Evolutionary conservation across 2,797 vertebrate species (phyloP).

Genomic region (Numenius phaeopus): DNA sequence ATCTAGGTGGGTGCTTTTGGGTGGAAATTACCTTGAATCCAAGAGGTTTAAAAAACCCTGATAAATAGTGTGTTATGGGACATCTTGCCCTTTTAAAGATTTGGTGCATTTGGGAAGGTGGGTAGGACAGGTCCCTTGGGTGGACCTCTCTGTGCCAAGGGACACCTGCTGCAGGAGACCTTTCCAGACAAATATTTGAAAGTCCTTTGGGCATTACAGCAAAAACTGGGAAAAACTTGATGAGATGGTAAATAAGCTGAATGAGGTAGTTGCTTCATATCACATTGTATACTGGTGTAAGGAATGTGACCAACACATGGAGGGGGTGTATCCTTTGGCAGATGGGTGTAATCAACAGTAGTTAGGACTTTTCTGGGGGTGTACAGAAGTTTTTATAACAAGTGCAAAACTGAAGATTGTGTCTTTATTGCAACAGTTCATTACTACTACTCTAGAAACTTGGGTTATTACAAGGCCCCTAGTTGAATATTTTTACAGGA

Average conservation of each 20-base stretch:
- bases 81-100: neutral
- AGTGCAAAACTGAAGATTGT: neutral
- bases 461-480: accelerated
- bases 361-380: neutral
- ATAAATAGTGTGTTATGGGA: accelerated
- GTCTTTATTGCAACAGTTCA: neutral
- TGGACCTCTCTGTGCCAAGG: neutral
- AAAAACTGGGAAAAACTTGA: neutral
- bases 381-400: neutral
- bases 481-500: neutral
- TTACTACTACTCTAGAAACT: neutral
- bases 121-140: neutral
- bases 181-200: neutral
- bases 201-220: neutral
- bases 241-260: neutral
- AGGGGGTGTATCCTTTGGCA: neutral
- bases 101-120: neutral
- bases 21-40: neutral
- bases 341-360: neutral
- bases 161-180: neutral
- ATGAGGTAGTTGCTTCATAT: neutral
- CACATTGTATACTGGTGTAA: neutral
- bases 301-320: neutral
- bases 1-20: neutral
- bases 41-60: neutral